A percentile compares a stretch with the other conserved stretches of the same genome.
phyloP scores from a whole-genome alignment of 2,888 invertebrate species.

The Saturnia japonica region DNA sequence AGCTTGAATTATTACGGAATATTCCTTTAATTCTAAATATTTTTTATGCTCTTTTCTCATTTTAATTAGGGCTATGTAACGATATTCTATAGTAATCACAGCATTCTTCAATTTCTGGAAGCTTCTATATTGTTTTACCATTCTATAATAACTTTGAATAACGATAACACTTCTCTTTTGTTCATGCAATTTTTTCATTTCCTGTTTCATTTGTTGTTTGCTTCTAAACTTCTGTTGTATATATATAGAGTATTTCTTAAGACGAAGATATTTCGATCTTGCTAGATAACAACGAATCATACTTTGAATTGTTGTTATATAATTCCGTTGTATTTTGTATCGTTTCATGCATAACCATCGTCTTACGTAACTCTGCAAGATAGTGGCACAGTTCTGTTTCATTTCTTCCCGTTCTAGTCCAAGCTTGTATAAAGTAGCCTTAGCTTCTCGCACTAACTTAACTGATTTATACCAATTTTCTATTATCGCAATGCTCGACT shows the following conservation, averaged over 20 bases:
- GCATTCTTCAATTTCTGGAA: conserved; percentile 52
- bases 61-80: conserved; percentile 53
- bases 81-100: conserved; percentile 46
- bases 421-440: conserved; percentile 44
- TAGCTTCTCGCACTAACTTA: conserved; percentile 53
- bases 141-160: conserved; percentile 73
- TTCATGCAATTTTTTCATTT: conserved; percentile 46
- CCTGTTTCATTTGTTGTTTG: conserved; percentile 57
- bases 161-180: conserved; percentile 49
- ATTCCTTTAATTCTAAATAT: conserved; percentile 53
- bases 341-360: conserved; percentile 59
- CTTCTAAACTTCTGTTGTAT: conserved; percentile 69
- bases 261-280: conserved; percentile 46
- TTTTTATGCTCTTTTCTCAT: conserved; percentile 57
- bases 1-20: conserved; percentile 71
- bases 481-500: conserved; percentile 71
- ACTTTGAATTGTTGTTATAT: conserved; percentile 55
- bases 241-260: conserved; percentile 47
- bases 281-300: conserved; percentile 51
- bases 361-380: conserved; percentile 57
- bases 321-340: conserved; percentile 44
- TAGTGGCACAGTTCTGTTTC: conserved; percentile 48
- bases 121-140: conserved; percentile 45
- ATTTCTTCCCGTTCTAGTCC: conserved; percentile 47
- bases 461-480: conserved; percentile 76